Base-by-base conservation (phyloP, 2,113 vertebrate species). In the Pachycephala philippinensis region DNA sequence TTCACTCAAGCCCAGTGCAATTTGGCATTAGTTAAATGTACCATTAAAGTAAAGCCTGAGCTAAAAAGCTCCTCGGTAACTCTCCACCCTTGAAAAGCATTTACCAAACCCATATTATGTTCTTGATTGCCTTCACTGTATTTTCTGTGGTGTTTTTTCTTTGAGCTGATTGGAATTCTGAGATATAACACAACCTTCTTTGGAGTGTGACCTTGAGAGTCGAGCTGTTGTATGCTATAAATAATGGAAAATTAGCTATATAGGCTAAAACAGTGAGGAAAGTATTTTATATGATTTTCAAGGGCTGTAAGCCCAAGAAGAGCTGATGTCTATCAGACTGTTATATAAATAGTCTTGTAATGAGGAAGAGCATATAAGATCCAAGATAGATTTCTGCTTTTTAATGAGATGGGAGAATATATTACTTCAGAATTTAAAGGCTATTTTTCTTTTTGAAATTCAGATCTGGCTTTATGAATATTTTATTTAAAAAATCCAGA, bases 381-480 rank as follows among this genome's bases (percentile, higher is more conserved):
- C 59, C 90, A 83, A 91, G 82, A 93, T 64, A 91, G 71, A 97
- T 91, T 90, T 93, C 78, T 91, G 81, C 84, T 86, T 95, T 97
- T 94, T 96, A 94, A 92, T 92, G 77, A 96, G 85, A 94, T 66
- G 44, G 57, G 28, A 92, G 95, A 94, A 94, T 94, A 93, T 85
- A 94, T 94, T 92, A 85, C 81, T 89, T 81, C 64, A 80, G 74
- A 96, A 95, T 94, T 84, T 96, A 95, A 89, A 96, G 79, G 63
- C 59, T 95, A 94, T 93, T 93, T 93, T 94, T 95, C 95, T 96
- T 91, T 85, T 81, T 81, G 85, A 95, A 96, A 96, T 91, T 92
- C 85, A 90, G 75, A 96, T 91, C 49, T 83, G 65, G 54, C 81
- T 90, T 95, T 89, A 94, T 97, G 86, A 93, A 97, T 96, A 92